Evolutionary conservation across 2,888 invertebrate genomes (phyloP).

Genomic region (Tanytarsus gracilentus): DNA sequence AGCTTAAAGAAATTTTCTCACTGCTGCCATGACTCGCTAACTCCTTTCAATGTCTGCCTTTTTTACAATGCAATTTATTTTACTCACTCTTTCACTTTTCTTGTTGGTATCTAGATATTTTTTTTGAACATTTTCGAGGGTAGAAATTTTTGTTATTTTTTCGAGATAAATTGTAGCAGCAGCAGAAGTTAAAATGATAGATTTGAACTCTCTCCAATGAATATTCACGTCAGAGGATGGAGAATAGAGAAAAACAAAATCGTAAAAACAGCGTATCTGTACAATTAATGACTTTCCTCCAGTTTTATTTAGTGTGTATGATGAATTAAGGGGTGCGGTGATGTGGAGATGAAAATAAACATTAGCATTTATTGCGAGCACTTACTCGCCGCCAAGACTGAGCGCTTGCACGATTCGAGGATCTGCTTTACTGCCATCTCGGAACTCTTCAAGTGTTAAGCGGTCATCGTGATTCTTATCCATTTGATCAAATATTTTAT

Average conservation of each 20-base stretch:
- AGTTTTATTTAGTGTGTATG: neutral
- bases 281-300: no score
- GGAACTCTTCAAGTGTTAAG: slow-evolving; percentile 89
- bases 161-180: neutral
- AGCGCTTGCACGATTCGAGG: slow-evolving; percentile 96
- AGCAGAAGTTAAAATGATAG: neutral
- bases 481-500: slow-evolving; percentile 98
- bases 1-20: no score
- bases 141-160: no score
- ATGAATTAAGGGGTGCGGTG: neutral
- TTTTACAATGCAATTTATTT: no score
- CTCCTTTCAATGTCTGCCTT: no score
- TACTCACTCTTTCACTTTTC: no score
- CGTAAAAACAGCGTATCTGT: neutral
- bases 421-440: slow-evolving; percentile 96
- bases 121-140: no score
- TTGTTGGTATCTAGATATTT: neutral
- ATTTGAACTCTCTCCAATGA: neutral
- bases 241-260: neutral
- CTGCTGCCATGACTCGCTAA: no score
- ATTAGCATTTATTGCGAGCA: slow-evolving; percentile 3
- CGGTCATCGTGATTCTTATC: slow-evolving; percentile 97
- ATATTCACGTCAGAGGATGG: neutral
- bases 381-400: slow-evolving; percentile 68
- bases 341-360: slow-evolving; percentile 3